phyloP scores from a whole-genome alignment of 2,888 invertebrate species.

The Stegophylla sp. region DNA sequence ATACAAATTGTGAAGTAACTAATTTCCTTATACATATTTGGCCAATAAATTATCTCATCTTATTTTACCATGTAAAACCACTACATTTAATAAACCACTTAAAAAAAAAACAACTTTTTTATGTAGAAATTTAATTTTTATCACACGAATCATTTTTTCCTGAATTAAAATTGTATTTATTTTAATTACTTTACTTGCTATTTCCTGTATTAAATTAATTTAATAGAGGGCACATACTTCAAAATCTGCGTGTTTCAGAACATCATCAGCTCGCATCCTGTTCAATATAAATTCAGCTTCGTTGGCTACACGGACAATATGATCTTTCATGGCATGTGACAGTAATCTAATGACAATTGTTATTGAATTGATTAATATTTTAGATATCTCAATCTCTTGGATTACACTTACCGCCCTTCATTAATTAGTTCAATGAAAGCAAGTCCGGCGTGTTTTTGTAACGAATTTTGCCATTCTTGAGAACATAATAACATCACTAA shows the following conservation, averaged over 20 bases:
- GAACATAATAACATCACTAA: constrained; percentile 98
- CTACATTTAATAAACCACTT: too few species aligned
- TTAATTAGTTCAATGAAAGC: constrained; percentile 99
- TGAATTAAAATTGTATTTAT: too few species aligned
- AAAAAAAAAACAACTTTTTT: too few species aligned
- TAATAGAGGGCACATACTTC: constrained; percentile 69
- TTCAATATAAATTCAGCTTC: constrained; percentile 99
- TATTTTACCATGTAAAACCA: too few species aligned
- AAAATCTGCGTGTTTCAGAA: constrained; percentile 96
- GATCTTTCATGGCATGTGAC: constrained; percentile 99
- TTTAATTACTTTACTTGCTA: too few species aligned
- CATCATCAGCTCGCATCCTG: constrained; percentile 98
- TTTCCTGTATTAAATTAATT: too few species aligned
- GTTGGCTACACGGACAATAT: constrained; percentile 98
- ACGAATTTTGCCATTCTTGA: constrained; percentile 99
- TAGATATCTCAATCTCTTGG: not conserved
- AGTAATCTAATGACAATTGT: constrained; percentile 72
- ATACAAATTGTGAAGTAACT: too few species aligned
- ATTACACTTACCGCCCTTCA: constrained; percentile 77
- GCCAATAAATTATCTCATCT: too few species aligned
- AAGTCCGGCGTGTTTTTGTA: constrained; percentile 98
- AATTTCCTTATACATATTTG: too few species aligned
- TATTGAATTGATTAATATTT: not conserved
- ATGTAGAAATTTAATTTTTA: too few species aligned
- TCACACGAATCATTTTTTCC: too few species aligned